Evolutionary conservation across 53 echinoderm and acorn worm genomes (phyloP).

Genomic region (Echinarachnius parma): DNA sequence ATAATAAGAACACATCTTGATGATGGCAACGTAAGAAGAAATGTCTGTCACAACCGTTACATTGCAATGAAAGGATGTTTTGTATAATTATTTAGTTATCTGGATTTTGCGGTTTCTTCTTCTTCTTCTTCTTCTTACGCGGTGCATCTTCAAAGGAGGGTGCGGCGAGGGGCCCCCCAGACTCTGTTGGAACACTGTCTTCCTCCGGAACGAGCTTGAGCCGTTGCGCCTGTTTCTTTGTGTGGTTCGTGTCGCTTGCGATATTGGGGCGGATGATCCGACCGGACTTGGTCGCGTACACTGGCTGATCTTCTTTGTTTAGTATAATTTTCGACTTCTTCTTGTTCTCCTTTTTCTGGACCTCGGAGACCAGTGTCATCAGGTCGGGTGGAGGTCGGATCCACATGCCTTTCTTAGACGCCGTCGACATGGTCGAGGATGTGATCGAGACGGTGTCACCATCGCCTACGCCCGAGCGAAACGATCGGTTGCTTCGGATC

Average conservation of each 20-base stretch:
- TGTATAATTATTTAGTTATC: no score
- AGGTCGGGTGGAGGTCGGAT: constrained; percentile 42
- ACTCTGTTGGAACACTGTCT: neutral
- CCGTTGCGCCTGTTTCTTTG: constrained; percentile 20
- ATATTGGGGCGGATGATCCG: constrained; percentile 43
- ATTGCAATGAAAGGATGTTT: no score
- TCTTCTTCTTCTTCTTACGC: neutral
- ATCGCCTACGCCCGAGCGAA: neutral
- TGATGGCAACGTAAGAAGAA: no score
- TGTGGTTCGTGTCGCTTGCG: constrained; percentile 11
- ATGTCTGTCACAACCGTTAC: no score
- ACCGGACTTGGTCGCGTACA: constrained; percentile 39
- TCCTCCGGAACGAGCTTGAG: constrained; percentile 24
- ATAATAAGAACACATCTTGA: no score
- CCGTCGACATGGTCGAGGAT: constrained; percentile 11
- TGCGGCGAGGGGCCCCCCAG: constrained; percentile 2
- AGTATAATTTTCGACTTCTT: constrained; percentile 18
- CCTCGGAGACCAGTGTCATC: constrained; percentile 23
- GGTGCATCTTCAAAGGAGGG: constrained; percentile 7
- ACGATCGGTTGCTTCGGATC: neutral
- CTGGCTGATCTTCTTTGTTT: constrained; percentile 39
- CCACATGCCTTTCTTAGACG: constrained; percentile 11
- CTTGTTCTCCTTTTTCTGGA: constrained; percentile 1
- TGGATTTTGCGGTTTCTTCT: constrained; percentile 4
- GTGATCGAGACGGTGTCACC: constrained; percentile 17